Evolutionary conservation across 2,113 vertebrate species (phyloP).

Genomic region (Lampris megalopsis): DNA sequence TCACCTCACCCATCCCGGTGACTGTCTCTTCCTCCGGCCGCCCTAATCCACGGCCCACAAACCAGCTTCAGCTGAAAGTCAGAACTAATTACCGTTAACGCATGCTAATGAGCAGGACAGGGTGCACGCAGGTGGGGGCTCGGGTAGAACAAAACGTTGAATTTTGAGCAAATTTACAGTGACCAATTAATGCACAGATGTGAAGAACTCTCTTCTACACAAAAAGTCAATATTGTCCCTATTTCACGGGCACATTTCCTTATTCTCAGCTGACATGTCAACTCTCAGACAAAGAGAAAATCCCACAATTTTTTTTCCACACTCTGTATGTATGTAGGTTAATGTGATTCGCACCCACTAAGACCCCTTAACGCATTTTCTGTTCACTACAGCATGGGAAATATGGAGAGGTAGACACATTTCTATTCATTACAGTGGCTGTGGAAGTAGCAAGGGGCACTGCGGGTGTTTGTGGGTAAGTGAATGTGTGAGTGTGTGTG

Average conservation of each 20-base stretch:
- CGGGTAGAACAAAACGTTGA: neutral
- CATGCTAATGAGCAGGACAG: slow-evolving; percentile 57
- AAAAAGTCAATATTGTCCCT: neutral
- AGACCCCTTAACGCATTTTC: slow-evolving; percentile 32
- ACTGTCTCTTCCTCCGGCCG: slow-evolving; percentile 40
- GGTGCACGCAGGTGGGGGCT: neutral
- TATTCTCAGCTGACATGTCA: neutral
- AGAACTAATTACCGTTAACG: slow-evolving; percentile 63
- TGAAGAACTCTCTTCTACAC: neutral
- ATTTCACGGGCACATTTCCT: neutral
- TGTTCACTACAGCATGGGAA: slow-evolving; percentile 35
- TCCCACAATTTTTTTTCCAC: slow-evolving; percentile 20
- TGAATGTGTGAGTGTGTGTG: slow-evolving; percentile 39
- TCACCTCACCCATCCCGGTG: slow-evolving; percentile 11
- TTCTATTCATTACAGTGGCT: slow-evolving; percentile 42
- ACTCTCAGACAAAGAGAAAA: slow-evolving; percentile 31
- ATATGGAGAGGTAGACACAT: slow-evolving; percentile 53
- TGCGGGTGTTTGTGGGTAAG: slow-evolving; percentile 44
- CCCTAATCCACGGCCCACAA: slow-evolving; percentile 23
- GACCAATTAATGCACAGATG: slow-evolving; percentile 6
- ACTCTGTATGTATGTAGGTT: neutral
- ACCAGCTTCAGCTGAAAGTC: slow-evolving; percentile 70
- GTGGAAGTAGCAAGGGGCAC: slow-evolving; percentile 24
- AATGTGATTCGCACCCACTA: slow-evolving; percentile 39
- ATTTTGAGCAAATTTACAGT: slow-evolving; percentile 16